These are phyloP conservation scores for Heliangelus exortis DNA, from an alignment of 2,797 vertebrate genomes.

Conservation along the genomic window DNA sequence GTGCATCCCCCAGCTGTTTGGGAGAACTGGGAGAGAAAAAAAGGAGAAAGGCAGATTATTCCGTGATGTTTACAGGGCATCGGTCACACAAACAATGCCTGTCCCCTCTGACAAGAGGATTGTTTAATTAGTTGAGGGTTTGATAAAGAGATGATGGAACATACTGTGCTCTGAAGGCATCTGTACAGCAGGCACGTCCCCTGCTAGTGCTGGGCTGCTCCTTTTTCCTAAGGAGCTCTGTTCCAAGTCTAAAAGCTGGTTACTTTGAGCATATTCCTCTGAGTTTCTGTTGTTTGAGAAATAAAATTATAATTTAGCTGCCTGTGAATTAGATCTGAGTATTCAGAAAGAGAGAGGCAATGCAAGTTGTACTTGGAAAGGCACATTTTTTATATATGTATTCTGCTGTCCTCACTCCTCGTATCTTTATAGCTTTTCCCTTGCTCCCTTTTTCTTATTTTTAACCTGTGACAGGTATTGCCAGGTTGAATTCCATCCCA, in stretches of 20 bases:
- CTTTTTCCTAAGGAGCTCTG: background rate
- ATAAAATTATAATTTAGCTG: background rate
- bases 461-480: background rate
- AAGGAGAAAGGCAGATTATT: constrained; percentile 53
- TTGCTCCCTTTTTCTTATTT: background rate
- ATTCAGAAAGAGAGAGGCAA: background rate
- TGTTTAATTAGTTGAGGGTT: constrained; percentile 68
- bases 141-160: constrained; percentile 64
- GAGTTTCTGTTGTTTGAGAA: background rate
- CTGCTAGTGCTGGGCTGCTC: background rate
- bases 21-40: background rate
- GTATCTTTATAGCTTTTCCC: background rate
- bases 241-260: background rate
- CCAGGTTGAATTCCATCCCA: background rate
- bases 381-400: background rate
- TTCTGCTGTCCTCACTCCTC: background rate
- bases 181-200: constrained; percentile 17
- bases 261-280: background rate
- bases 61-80: constrained; percentile 62
- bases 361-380: background rate
- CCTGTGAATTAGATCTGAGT: background rate
- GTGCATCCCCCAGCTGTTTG: constrained; percentile 54
- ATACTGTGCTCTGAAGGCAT: constrained; percentile 57
- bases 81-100: constrained; percentile 46
- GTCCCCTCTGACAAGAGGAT: constrained; percentile 47